Evolutionary conservation across 2,888 invertebrate species (phyloP).

Genomic region (Liodrosophila aerea): DNA sequence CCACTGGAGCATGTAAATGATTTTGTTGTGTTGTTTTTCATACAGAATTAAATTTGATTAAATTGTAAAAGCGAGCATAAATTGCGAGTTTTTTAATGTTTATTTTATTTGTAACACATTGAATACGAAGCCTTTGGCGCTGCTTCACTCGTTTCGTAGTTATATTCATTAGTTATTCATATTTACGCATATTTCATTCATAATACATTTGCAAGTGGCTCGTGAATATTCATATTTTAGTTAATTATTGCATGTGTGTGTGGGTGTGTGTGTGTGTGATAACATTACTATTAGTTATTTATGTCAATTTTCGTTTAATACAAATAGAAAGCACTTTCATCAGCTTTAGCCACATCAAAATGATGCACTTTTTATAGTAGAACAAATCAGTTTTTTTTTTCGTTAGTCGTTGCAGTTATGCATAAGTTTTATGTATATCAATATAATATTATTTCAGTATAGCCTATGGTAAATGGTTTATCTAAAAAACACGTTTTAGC

Average conservation of each 20-base stretch:
- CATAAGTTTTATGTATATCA: conserved; percentile 31
- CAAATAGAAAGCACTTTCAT: conserved; percentile 19
- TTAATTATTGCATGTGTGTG: conserved; percentile 21
- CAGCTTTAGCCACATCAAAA: neutral
- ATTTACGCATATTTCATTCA: conserved; percentile 46
- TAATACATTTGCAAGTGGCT: conserved; percentile 50
- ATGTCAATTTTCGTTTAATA: conserved; percentile 21
- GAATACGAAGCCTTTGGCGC: conserved; percentile 73
- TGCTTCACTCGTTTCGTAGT: conserved; percentile 52
- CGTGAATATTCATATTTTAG: conserved; percentile 25
- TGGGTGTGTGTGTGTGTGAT: conserved; percentile 19
- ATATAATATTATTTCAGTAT: conserved; percentile 42
- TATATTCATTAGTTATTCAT: conserved; percentile 23
- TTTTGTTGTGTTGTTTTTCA: conserved; percentile 3
- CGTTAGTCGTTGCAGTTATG: conserved; percentile 17
- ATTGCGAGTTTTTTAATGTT: conserved; percentile 23
- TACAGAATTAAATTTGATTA: neutral
- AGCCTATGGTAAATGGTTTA: conserved; percentile 59
- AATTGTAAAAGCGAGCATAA: conserved; percentile 1
- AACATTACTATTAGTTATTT: conserved; percentile 19
- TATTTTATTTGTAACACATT: conserved; percentile 71
- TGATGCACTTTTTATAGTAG: too few relatives aligned
- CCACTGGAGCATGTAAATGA: neutral
- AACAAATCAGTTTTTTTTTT: too few relatives aligned
- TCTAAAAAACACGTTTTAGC: conserved; percentile 72